Evolutionary conservation across 2,113 vertebrate species (phyloP).

Genomic region (Aptenodytes patagonicus): DNA sequence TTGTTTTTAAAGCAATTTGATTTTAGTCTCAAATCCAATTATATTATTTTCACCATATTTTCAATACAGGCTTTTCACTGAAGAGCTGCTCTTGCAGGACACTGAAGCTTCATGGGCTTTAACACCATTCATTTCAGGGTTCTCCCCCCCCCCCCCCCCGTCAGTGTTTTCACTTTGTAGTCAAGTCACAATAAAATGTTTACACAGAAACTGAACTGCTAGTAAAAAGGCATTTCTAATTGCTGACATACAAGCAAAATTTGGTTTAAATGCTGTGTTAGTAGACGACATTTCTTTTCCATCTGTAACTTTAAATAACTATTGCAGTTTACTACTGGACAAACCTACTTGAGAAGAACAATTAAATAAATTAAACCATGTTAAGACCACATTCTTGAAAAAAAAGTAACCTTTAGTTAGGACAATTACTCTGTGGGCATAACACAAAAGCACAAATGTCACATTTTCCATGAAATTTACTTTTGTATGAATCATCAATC

Average conservation of each 20-base stretch:
- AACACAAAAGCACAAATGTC: slow-evolving; percentile 56
- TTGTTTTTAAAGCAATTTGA: neutral
- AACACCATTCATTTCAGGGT: slow-evolving; percentile 21
- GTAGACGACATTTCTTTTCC: neutral
- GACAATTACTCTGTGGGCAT: slow-evolving; percentile 46
- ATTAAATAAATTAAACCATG: slow-evolving; percentile 30
- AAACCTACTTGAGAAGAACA: slow-evolving; percentile 7
- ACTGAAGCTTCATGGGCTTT: slow-evolving; percentile 29
- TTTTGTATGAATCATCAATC: slow-evolving; percentile 61
- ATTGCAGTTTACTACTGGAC: neutral
- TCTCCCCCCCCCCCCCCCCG: neutral
- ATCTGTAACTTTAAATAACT: slow-evolving; percentile 20
- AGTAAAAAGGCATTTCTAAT: neutral
- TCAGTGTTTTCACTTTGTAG: slow-evolving; percentile 24
- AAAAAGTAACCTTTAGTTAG: slow-evolving; percentile 51
- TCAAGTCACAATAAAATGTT: slow-evolving; percentile 28
- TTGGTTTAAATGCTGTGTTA: neutral
- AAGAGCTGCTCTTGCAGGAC: slow-evolving; percentile 44
- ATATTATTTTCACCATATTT: slow-evolving; percentile 68
- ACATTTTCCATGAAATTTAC: slow-evolving; percentile 60
- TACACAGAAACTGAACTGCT: neutral
- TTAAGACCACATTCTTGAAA: slow-evolving; percentile 13
- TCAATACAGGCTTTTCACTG: slow-evolving; percentile 44
- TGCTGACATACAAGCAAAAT: neutral
- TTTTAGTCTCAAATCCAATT: neutral